Base-by-base conservation (phyloP, 2,113 vertebrate genomes). In the Microtus montanus region DNA sequence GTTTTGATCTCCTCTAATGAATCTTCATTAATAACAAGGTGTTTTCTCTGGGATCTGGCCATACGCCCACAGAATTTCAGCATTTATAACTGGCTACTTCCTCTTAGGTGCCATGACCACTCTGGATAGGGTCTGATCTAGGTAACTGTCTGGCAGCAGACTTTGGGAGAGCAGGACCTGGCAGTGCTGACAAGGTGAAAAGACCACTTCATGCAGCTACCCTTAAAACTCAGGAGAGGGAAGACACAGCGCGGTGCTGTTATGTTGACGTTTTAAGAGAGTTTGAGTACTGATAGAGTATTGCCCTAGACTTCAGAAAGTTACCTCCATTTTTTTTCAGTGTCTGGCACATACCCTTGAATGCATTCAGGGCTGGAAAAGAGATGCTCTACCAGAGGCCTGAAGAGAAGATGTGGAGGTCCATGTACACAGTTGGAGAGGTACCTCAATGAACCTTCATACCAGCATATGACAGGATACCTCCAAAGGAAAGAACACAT, bases 171-270 rank as follows among this genome's bases (percentile, higher is more conserved):
- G 8, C 0, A 1, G 58, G 13, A 64, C n/a, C 58, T 63, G 22
- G 94, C 96, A 97, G 97, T 97, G 94, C 95, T 93, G 92, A 97
- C 66, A 97, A 97, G n/a, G 95, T 97, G 97, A 94, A 97, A 96
- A 98, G 26, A 28, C 14, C n/a, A 84, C 80, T 96, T 98, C 97
- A 98, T 97, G 96, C 95, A 98, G 98, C 98, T 98, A 97, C 78
- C 95, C 97, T 97, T 95, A 95, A 98, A 98, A 79, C 93, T 87
- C 93, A 97, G 95, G 89, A 98, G 95, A 47, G 49, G 92, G 96
- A 97, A 98, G 97, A 96, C 28, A 90, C 91, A 80, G 71, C 95
- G 93, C 95, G 93, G 89, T 97, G 92, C 52, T 41, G 33, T 24
- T n/a, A 64, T 35, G 68, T 12, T 90, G 19, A 96, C 20, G 9